Evolutionary conservation across 2,113 vertebrate genomes (phyloP).

Genomic region (Hippocampus comes): DNA sequence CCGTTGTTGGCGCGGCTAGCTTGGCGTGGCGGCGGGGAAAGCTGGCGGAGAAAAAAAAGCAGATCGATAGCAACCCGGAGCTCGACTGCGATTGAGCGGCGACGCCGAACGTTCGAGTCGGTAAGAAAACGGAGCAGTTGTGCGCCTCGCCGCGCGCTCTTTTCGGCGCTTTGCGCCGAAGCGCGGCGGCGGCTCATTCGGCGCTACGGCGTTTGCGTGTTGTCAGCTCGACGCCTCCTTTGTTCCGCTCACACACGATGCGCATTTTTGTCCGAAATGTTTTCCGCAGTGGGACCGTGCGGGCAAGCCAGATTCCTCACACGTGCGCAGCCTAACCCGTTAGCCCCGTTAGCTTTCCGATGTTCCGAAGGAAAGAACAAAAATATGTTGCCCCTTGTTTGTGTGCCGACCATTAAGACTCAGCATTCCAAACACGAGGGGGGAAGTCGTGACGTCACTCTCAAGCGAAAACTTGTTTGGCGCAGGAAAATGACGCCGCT

Average conservation of each 20-base stretch:
- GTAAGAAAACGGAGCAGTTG: slow-evolving; percentile 39
- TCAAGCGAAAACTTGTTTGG: not conserved
- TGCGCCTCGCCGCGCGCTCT: not conserved
- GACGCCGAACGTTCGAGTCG: slow-evolving; percentile 38
- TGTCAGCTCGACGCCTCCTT: slow-evolving; percentile 41
- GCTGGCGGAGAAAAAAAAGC: slow-evolving; percentile 33
- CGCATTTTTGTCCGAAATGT: not conserved
- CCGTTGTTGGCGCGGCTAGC: slow-evolving; percentile 21
- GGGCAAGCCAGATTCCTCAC: not conserved
- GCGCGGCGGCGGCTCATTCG: slow-evolving; percentile 15
- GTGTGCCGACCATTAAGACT: not conserved
- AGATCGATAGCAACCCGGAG: slow-evolving; percentile 55
- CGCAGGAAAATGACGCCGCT: not conserved
- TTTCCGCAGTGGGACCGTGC: not conserved
- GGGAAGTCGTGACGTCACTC: not conserved
- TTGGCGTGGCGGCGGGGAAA: slow-evolving; percentile 30
- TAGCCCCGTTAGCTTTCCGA: not conserved
- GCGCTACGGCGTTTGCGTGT: slow-evolving; percentile 18
- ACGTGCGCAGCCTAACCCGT: not conserved
- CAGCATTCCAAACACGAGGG: not conserved
- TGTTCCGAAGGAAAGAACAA: not conserved
- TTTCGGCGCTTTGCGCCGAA: not conserved
- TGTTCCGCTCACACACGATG: slow-evolving; percentile 59
- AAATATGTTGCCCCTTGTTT: not conserved
- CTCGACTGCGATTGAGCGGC: slow-evolving; percentile 58